Evolutionary conservation across 2,113 vertebrate species (phyloP), one percentile per base, ranked within the genome.

Genomic region (Hippocampus zosterae): DNA sequence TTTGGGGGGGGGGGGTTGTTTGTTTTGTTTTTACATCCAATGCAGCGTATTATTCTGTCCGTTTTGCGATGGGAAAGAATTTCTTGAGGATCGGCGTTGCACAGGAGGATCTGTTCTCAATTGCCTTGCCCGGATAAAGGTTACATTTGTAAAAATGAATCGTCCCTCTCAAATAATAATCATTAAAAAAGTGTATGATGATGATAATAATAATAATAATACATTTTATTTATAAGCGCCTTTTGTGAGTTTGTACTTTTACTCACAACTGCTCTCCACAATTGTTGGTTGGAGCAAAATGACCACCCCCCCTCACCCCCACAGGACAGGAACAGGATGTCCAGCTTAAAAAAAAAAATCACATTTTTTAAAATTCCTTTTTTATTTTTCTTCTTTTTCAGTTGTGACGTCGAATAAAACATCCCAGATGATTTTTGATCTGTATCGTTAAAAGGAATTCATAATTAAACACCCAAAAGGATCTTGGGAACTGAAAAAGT

Each of bases 401-500:
- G 48, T 2, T 23, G n/a, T 55, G 52, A 55, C 8, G 9, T 55
- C 23, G 11, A n/a, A 55, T n/a, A 3, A 23, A 7, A 6, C 6
- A 23, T 23, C 52, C 48, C 6, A 10, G 21, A 55, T 2, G 6
- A 23, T 55, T 23, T 53, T 5, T 53, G 2, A 23, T 55, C 21
- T 55, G 2, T n/a, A 8, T 50, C 8, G 5, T 50, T 7, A 19
- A 19, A 50, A 1, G 4, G 48, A n/a, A 23, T 3, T 3, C n/a
- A 55, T 21, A 11, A 55, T 68, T 9, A 60, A 4, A 68, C n/a
- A 73, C 42, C 64, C 21, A 59, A 27, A 55, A n/a, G 16, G 10
- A 69, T 25, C 37, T n/a, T 50, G 48, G 62, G 60, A 48, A n/a
- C 40, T 73, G 19, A 80, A 73, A 57, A 29, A 48, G 21, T 72